Evolutionary conservation across 1,140 invertebrate species (phyloP).

Genomic region (Drosophila kikkawai): DNA sequence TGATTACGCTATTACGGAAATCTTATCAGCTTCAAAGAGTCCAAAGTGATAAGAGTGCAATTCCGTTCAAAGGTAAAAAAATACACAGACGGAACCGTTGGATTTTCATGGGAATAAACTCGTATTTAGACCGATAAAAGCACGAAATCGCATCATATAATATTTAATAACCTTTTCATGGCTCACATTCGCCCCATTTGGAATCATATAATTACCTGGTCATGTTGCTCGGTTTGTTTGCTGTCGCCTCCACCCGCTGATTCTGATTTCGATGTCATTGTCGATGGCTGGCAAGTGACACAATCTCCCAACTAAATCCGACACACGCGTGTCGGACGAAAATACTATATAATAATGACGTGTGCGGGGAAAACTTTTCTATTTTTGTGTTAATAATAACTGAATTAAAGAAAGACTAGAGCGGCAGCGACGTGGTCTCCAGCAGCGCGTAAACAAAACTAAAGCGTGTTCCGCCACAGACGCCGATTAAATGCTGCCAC

Average conservation of each 20-base stretch:
- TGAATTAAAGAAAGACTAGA: conserved; percentile 17
- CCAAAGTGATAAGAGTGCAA: conserved; percentile 61
- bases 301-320: conserved; percentile 46
- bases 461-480: conserved; percentile 29
- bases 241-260: conserved; percentile 2
- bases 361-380: conserved; percentile 35
- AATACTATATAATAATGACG: conserved; percentile 1
- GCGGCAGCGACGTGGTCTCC: conserved; percentile 23
- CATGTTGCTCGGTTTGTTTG: conserved; percentile 43
- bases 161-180: conserved; percentile 52
- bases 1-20: conserved; percentile 51
- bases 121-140: conserved; percentile 28
- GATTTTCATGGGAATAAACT: conserved; percentile 27
- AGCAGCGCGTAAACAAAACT: conserved; percentile 52
- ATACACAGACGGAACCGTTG: conserved; percentile 1
- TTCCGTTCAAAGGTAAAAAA: conserved; percentile 48
- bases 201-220: conserved; percentile 55
- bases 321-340: conserved; percentile 44
- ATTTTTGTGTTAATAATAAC: conserved; percentile 45
- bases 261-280: conserved; percentile 41
- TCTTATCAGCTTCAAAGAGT: conserved; percentile 59
- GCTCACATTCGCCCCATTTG: not conserved
- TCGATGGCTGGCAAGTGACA: conserved; percentile 26
- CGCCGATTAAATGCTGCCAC: conserved; percentile 55
- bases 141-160: conserved; percentile 6